Percentiles rank a stretch among this genome's conserved stretches.
Conservation (phyloP, 92 coral and sea anemone species). For the Epizoanthus ramosus region DNA sequence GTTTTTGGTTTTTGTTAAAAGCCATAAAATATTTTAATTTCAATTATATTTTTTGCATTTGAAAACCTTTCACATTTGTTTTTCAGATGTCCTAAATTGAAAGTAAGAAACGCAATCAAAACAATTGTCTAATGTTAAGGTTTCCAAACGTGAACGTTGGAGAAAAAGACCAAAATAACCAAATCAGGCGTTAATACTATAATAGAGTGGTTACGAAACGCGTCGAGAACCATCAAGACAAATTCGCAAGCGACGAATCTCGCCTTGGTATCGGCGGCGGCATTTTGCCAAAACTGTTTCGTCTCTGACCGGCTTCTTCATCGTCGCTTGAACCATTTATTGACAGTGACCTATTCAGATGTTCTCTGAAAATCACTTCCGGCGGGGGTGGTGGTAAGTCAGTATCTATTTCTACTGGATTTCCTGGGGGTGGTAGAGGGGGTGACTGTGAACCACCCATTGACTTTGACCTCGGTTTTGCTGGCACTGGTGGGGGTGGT, state of each 20-base stretch:
- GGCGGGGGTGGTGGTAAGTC: constrained; percentile 94
- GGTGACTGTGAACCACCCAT: constrained; percentile 67
- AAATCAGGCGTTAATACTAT: no score
- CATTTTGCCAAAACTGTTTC: constrained; percentile 39
- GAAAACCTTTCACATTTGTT: no score
- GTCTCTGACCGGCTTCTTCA: constrained; percentile 45
- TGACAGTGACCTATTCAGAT: constrained; percentile 49
- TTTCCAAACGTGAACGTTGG: no score
- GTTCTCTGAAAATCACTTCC: constrained; percentile 67
- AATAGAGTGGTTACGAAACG: no score
- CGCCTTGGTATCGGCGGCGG: constrained; percentile 36
- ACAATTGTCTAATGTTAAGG: no score
- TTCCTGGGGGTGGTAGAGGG: constrained; percentile 46
- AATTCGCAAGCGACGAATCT: constrained; percentile 25
- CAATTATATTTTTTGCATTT: no score
- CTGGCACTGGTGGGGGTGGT: constrained; percentile 40
- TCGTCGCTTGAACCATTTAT: constrained; percentile 40
- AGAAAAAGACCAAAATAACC: no score
- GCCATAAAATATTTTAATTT: no score
- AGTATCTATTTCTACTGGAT: constrained; percentile 58
- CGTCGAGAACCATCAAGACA: no score
- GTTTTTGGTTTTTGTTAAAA: no score
- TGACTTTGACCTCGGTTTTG: constrained; percentile 53
- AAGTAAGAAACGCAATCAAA: no score
- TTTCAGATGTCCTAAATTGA: no score